Conservation (phyloP, 2,888 invertebrate genomes). For the Mesorhabditis sp. region DNA sequence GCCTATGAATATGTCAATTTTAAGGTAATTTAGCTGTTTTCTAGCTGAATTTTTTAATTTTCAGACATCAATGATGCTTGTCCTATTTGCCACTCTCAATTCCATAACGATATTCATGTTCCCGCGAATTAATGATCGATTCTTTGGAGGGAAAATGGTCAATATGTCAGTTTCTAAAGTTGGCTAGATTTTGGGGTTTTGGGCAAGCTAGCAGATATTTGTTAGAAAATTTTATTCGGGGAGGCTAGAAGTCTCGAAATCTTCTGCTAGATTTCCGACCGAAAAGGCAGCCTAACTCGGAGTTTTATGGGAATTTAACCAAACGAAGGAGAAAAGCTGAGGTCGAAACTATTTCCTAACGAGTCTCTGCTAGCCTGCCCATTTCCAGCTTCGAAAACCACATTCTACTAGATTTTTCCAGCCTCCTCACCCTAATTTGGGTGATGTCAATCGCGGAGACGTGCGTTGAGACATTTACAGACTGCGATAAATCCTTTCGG, state of each 20-base stretch:
- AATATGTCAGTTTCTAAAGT: neutral
- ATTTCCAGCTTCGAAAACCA: too few relatives aligned
- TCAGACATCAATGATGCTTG: slow-evolving; percentile 1
- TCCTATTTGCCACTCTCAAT: neutral
- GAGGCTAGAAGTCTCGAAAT: too few relatives aligned
- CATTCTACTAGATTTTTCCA: neutral
- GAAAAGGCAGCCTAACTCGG: too few relatives aligned
- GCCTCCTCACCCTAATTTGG: neutral
- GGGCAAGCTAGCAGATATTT: too few relatives aligned
- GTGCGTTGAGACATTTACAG: neutral
- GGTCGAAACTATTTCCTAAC: too few relatives aligned
- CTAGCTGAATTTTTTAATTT: neutral
- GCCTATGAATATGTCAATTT: slow-evolving; percentile 1
- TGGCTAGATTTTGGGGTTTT: too few relatives aligned
- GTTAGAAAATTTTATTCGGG: too few relatives aligned
- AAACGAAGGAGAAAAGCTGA: too few relatives aligned
- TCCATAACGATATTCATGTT: neutral
- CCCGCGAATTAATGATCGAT: neutral
- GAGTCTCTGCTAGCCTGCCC: too few relatives aligned
- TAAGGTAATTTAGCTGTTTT: neutral
- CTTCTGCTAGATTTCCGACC: too few relatives aligned
- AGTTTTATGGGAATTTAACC: too few relatives aligned
- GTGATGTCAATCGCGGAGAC: neutral
- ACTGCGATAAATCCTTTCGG: neutral
- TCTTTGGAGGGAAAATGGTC: neutral